These are phyloP conservation scores for Eupsilia transversa DNA, from an alignment of 2,888 invertebrate species.

Conservation along the genomic window DNA sequence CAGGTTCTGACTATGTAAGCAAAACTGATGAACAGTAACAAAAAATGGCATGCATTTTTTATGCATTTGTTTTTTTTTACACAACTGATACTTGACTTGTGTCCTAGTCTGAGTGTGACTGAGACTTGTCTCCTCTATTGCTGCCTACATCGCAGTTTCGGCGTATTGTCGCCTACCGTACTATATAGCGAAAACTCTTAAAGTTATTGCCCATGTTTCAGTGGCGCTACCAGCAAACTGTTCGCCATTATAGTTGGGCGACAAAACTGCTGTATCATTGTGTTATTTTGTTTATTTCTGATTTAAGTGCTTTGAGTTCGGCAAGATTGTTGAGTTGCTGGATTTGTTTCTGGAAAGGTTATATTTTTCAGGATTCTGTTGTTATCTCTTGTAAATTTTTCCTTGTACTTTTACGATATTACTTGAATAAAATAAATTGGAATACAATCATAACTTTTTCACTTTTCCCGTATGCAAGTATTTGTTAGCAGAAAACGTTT, in stretches of 20 bases:
- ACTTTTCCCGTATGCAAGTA: not conserved
- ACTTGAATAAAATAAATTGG: not conserved
- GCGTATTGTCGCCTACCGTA: conserved; percentile 72
- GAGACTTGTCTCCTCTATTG: conserved; percentile 48
- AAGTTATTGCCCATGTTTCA: conserved; percentile 73
- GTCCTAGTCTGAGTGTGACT: too few relatives aligned
- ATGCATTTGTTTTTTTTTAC: not conserved
- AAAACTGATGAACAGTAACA: not conserved
- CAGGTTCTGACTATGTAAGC: not conserved
- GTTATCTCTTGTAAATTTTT: too few relatives aligned
- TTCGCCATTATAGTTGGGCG: conserved; percentile 63
- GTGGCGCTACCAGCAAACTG: conserved; percentile 68
- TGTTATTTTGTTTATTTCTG: conserved; percentile 65
- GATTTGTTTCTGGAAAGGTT: conserved; percentile 11
- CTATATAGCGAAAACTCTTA: conserved; percentile 75
- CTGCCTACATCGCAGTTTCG: conserved; percentile 48
- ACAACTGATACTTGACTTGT: too few relatives aligned
- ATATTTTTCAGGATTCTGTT: not conserved
- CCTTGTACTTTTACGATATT: too few relatives aligned
- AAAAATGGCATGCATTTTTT: not conserved
- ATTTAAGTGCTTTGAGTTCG: conserved; percentile 47
- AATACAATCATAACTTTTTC: not conserved
- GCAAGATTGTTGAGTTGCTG: conserved; percentile 49
- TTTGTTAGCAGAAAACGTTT: not conserved
- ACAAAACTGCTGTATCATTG: conserved; percentile 56